Evolutionary conservation across 2,888 invertebrate species (phyloP), one percentile per base, ranked within the genome.

Genomic region (Lottia scabra): DNA sequence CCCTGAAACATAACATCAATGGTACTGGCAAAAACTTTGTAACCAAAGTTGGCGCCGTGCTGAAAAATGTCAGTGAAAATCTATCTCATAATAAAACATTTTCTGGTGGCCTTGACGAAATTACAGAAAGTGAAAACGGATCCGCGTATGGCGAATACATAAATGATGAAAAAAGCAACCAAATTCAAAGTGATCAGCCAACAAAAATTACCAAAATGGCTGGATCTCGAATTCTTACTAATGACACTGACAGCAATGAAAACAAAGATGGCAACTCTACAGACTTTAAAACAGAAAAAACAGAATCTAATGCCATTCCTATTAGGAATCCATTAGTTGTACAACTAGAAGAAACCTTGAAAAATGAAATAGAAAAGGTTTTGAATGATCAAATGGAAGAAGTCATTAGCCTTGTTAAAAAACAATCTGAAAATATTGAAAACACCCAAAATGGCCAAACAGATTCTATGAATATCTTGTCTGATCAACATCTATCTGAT

Each of bases 291-390:
- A 56, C 23, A 23, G 38, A 38, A 10, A 56, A 56, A 23, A 56
- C 10, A 56, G 56, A 56, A 16, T 23, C 23, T 12, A 56, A 56
- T 23, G 19, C 19, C 23, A 56, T 44, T 43, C 23, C 45, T 13
- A 19, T n/a, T 12, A 30, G 62, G 56, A 65, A 70, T 43, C 16
- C 66, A 6, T 62, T 65, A 44, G 19, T 66, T 0, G 65, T 65
- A 1, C 66, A 74, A 56, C 23, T 73, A 12, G 77, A 79, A 64
- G 71, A 66, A 63, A 66, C 73, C 26, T 68, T 79, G n/a, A 71
- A 68, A 65, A 63, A 68, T 0, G 76, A 77, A 64, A 69, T 79
- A 62, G 68, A 68, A 67, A 38, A 48, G n/a, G 19, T 71, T 13
- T 46, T 75, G n/a, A 65, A 68, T 62, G 30, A 70, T 44, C 70